Conservation (phyloP, 2,888 invertebrate species). For the Agrilus cyanescens region DNA sequence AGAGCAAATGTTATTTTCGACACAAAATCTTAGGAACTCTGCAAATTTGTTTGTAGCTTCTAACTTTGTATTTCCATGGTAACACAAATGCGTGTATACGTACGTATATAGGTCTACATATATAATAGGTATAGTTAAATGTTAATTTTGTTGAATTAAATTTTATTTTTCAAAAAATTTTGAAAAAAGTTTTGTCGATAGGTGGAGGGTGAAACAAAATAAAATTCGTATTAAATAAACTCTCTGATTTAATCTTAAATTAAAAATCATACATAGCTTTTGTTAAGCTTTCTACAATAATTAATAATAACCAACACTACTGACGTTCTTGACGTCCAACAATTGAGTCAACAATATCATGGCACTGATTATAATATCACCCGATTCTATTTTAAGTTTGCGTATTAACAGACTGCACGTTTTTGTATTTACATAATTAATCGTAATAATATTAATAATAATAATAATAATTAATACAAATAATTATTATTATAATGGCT, state of each 20-base stretch:
- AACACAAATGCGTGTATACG: no score
- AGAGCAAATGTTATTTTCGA: no score
- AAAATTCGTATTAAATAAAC: constrained; percentile 32
- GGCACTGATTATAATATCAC: constrained; percentile 41
- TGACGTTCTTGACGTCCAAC: constrained; percentile 35
- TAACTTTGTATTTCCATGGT: no score
- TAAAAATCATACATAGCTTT: constrained; percentile 34
- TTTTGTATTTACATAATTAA: constrained; percentile 3
- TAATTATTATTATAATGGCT: neutral
- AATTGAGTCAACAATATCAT: constrained; percentile 39
- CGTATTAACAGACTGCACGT: constrained; percentile 33
- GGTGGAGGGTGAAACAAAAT: constrained; percentile 14
- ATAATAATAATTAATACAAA: neutral
- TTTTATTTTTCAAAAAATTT: neutral
- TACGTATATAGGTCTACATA: no score
- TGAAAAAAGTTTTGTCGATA: neutral
- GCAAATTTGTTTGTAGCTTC: no score
- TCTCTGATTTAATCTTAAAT: constrained; percentile 38
- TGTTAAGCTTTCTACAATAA: constrained; percentile 31
- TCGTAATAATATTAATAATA: neutral
- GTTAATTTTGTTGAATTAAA: no score
- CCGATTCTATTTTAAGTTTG: constrained; percentile 37
- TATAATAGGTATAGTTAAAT: no score
- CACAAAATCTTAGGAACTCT: no score
- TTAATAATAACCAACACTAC: constrained; percentile 34